phyloP scores from a whole-genome alignment of 2,888 invertebrate species.

The Zygaena filipendulae region DNA sequence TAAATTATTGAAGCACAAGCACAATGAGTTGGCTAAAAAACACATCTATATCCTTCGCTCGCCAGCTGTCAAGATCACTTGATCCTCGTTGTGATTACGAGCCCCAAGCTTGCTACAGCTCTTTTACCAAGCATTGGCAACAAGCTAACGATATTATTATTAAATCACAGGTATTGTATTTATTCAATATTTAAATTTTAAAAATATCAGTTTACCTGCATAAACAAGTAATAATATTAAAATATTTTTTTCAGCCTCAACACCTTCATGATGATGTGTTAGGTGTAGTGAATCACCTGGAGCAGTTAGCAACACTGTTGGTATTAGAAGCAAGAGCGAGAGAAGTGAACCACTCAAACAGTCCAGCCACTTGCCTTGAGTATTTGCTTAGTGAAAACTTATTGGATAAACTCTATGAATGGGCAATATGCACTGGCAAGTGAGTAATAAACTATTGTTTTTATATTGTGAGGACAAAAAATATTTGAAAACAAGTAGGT shows the following conservation, averaged over 20 bases:
- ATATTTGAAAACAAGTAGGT: too few species aligned
- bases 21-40: conserved; percentile 79
- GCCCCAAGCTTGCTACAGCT: conserved; percentile 91
- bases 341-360: conserved; percentile 31
- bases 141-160: conserved; percentile 88
- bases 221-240: too few species aligned
- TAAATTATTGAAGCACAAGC: too few species aligned
- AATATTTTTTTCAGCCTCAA: conserved; percentile 37
- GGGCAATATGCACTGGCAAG: conserved; percentile 87
- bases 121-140: conserved; percentile 95
- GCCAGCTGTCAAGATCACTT: conserved; percentile 69
- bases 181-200: background rate
- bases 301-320: conserved; percentile 88
- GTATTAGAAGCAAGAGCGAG: conserved; percentile 82
- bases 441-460: conserved; percentile 39
- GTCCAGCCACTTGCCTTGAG: conserved; percentile 76
- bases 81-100: conserved; percentile 81
- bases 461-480: too few species aligned
- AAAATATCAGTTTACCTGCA: too few species aligned
- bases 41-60: conserved; percentile 69
- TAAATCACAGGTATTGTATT: conserved; percentile 70
- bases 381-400: conserved; percentile 87
- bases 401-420: conserved; percentile 85
- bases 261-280: conserved; percentile 85
- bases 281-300: conserved; percentile 90